Evolutionary conservation across 2,797 vertebrate species (phyloP), one percentile per base, ranked within the genome.

Genomic region (Oophaga sylvatica): DNA sequence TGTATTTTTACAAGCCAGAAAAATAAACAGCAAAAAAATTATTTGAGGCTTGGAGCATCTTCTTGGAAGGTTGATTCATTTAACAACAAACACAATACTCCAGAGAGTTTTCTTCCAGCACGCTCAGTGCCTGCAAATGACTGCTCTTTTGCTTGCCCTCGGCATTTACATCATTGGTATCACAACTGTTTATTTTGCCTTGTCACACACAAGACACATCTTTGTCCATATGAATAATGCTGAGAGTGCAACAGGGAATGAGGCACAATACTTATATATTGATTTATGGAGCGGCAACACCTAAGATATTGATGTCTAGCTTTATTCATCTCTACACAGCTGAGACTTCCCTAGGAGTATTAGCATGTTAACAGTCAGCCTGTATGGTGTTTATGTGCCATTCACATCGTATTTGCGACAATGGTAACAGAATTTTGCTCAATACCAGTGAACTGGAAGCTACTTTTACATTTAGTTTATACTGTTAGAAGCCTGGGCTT

Each of bases 221-320:
- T 76, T 60, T 65, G 45, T 82, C 70, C 62, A 35, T 53, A 83
- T 87, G 45, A 87, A 78, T 80, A 80, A 71, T 80, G 85, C 77
- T 86, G 78, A 80, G n/a, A 22, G 82, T 75, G 77, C 53, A 86
- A 59, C 67, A 73, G 53, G 77, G 85, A 80, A 68, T 71, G 65
- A 86, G 65, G 56, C 16, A 70, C 78, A 86, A 86, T 80, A 26
- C 77, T 59, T 86, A 60, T 22, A 60, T 80, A 86, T 71, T 80
- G 85, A 86, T 73, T 86, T 71, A 80, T 80, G 70, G 65, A 86
- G 67, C 22, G 7, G 53, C 56, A 70, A 80, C 78, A 80, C 71
- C 48, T 53, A 53, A 65, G 26, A 81, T 45, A 87, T 83, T 57
- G 81, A 68, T 13, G 22, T 59, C 57, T 86, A 29, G 67, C 45